These are phyloP conservation scores for Plebejus argus DNA, from an alignment of 2,888 invertebrate species.

Conservation along the genomic window DNA sequence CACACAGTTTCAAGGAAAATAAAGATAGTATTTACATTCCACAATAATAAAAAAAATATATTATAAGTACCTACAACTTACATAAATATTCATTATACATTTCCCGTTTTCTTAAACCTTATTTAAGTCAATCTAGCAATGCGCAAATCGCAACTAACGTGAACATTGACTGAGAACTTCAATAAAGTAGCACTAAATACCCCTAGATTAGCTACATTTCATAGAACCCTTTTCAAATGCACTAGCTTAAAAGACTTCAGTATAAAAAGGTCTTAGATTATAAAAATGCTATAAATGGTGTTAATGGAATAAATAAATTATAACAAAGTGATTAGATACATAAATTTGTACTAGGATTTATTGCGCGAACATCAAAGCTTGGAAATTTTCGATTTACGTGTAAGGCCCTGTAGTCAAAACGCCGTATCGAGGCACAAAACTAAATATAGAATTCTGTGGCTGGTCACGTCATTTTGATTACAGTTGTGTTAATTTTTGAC, in stretches of 20 bases:
- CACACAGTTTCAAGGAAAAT: not conserved
- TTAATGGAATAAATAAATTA: conserved; percentile 1
- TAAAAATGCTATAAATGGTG: conserved; percentile 13
- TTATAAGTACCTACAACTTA: not conserved
- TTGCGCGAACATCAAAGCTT: not conserved
- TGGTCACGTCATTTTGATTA: not conserved
- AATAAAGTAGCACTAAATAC: not conserved
- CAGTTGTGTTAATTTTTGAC: conserved; percentile 22
- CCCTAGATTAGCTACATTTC: not conserved
- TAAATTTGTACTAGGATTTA: not conserved
- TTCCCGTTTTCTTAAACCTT: not conserved
- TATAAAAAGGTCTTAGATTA: not conserved
- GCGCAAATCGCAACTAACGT: not conserved
- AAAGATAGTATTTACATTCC: not conserved
- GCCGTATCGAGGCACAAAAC: not conserved
- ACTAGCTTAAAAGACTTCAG: not conserved
- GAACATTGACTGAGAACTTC: not conserved
- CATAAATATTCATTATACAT: not conserved
- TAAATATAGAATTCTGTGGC: not conserved
- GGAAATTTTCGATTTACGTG: not conserved
- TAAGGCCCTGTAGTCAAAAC: not conserved
- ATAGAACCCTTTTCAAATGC: not conserved
- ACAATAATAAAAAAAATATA: not conserved
- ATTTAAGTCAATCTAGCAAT: not conserved
- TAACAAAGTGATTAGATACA: not conserved